These are phyloP conservation scores for Leucophenga maculata DNA, from an alignment of 2,888 invertebrate species.

Conservation along the genomic window DNA sequence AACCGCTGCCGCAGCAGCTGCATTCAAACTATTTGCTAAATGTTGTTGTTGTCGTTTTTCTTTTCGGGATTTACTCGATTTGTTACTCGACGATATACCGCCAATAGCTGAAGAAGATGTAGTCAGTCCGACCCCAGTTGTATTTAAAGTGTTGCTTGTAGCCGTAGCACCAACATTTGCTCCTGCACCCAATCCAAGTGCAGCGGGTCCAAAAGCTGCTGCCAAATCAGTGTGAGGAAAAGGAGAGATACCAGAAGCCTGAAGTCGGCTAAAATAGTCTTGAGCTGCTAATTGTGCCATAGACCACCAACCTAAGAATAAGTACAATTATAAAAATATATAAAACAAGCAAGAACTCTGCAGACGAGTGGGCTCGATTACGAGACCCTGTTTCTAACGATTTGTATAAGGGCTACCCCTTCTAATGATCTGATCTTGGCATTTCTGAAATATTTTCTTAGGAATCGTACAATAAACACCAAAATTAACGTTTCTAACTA, in stretches of 20 bases:
- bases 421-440: too few relatives aligned
- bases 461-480: too few relatives aligned
- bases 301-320: constrained; percentile 86
- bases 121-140: constrained; percentile 44
- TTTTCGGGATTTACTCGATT: constrained; percentile 70
- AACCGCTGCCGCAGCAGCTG: constrained; percentile 64
- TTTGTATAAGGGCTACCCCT: too few relatives aligned
- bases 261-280: constrained; percentile 87
- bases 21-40: constrained; percentile 67
- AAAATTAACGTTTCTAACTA: too few relatives aligned
- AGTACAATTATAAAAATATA: constrained; percentile 15
- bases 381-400: too few relatives aligned
- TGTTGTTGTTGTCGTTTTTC: constrained; percentile 68
- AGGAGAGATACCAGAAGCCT: constrained; percentile 83
- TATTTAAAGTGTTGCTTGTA: constrained; percentile 58
- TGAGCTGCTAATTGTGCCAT: constrained; percentile 92
- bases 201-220: constrained; percentile 74
- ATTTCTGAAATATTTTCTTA: too few relatives aligned
- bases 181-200: constrained; percentile 60
- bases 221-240: constrained; percentile 80
- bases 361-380: too few relatives aligned
- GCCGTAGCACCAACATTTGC: constrained; percentile 58
- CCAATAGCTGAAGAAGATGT: constrained; percentile 44
- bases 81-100: constrained; percentile 66
- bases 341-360: too few relatives aligned